phyloP scores from a whole-genome alignment of 2,113 vertebrate genomes.

The Thunnus maccoyii region DNA sequence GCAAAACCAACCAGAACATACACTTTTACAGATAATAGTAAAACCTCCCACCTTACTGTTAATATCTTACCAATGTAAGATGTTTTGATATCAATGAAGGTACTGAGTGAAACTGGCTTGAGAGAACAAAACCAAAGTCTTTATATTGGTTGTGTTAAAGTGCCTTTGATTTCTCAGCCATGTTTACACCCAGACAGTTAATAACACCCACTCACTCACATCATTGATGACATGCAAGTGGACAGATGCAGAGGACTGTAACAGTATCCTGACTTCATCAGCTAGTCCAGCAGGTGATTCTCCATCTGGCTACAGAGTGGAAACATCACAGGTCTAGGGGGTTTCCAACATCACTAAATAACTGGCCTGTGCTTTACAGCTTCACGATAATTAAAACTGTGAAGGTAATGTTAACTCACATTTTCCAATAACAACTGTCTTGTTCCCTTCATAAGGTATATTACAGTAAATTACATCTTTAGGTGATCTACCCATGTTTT shows the following conservation, averaged over 20 bases:
- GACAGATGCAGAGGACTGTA: constrained; percentile 56
- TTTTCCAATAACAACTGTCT: too few relatives aligned
- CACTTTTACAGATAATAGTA: neutral
- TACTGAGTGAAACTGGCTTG: constrained; percentile 4
- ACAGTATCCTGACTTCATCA: constrained; percentile 65
- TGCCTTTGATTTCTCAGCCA: constrained; percentile 80
- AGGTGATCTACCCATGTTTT: neutral
- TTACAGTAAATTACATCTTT: neutral
- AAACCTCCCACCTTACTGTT: neutral
- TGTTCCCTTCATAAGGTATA: too few relatives aligned
- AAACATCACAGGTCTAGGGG: constrained; percentile 25
- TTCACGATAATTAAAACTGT: neutral
- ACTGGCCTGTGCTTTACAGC: neutral
- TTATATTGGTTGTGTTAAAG: constrained; percentile 50
- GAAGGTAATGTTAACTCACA: too few relatives aligned
- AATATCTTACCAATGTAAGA: neutral
- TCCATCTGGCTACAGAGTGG: constrained; percentile 45
- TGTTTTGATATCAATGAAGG: neutral
- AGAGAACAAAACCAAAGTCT: constrained; percentile 5
- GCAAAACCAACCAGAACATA: neutral
- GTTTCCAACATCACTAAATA: neutral
- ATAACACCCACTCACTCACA: constrained; percentile 58
- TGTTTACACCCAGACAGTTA: constrained; percentile 71
- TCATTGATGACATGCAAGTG: constrained; percentile 11
- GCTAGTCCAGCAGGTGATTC: constrained; percentile 54